Conservation (phyloP, 2,113 vertebrate species). For the Coturnix japonica region DNA sequence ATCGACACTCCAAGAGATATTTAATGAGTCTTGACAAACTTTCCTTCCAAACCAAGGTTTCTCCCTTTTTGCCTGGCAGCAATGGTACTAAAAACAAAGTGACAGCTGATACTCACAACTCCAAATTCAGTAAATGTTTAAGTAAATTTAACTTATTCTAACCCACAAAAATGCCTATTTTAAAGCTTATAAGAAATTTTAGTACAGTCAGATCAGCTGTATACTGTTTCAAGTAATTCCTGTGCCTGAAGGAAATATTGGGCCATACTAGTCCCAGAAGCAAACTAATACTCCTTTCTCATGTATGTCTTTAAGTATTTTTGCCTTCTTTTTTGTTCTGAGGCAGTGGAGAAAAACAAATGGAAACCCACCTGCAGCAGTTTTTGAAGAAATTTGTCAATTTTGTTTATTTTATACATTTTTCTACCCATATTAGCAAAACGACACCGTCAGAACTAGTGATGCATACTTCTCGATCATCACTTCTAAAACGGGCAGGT, state of each 20-base stretch:
- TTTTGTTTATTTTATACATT: not conserved
- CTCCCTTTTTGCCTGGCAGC: not conserved
- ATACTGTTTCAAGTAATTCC: not conserved
- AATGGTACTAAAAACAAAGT: not conserved
- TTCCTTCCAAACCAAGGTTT: not conserved
- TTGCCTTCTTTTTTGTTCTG: not conserved
- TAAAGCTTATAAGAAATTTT: not conserved
- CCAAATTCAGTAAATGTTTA: not conserved
- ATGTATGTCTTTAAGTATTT: not conserved
- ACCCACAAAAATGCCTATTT: not conserved
- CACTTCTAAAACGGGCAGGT: not conserved
- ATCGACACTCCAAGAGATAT: not conserved
- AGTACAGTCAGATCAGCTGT: not conserved
- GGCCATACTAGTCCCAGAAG: fast-evolving
- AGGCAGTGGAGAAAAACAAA: not conserved
- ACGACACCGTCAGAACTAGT: not conserved
- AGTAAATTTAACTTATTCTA: not conserved
- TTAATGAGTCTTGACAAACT: not conserved
- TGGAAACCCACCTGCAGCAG: not conserved
- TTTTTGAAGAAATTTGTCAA: not conserved
- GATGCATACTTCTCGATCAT: not conserved
- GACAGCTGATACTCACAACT: not conserved
- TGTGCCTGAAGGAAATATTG: not conserved
- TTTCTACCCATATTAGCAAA: not conserved
- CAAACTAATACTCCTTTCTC: not conserved